phyloP scores from a whole-genome alignment of 2,888 invertebrate genomes.

The Tineola bisselliella region DNA sequence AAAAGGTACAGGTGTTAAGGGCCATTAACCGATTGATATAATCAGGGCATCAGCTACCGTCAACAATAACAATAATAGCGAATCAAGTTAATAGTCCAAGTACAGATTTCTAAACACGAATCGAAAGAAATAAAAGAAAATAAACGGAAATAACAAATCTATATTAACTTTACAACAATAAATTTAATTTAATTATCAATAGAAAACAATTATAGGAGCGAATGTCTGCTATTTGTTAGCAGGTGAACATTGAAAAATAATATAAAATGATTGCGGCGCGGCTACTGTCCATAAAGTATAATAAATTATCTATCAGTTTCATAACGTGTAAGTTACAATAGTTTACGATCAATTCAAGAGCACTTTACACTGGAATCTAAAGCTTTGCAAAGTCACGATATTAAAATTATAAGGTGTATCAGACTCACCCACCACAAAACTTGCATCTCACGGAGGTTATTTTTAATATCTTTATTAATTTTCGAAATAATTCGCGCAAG shows the following conservation, averaged over 20 bases:
- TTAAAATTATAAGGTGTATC: not conserved
- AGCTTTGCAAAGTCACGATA: not conserved
- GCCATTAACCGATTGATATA: not conserved
- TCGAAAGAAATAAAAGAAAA: not conserved
- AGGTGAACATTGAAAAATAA: not conserved
- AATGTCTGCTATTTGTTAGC: not conserved
- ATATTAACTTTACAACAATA: not conserved
- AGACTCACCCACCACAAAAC: not conserved
- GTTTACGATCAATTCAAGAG: not conserved
- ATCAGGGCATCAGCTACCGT: no score
- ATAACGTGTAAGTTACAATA: slow-evolving; percentile 3
- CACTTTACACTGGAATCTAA: not conserved
- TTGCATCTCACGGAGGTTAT: no score
- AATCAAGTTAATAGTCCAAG: no score
- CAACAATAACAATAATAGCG: no score
- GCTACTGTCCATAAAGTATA: not conserved
- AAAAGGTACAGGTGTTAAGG: not conserved
- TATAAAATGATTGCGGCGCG: not conserved
- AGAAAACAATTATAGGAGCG: not conserved
- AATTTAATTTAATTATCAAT: not conserved
- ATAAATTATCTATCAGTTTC: slow-evolving; percentile 1
- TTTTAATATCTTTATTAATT: no score
- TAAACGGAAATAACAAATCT: not conserved
- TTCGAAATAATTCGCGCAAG: no score
- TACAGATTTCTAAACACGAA: no score